Evolutionary conservation across 2,888 invertebrate genomes (phyloP).

Genomic region (Drosophila atripex): DNA sequence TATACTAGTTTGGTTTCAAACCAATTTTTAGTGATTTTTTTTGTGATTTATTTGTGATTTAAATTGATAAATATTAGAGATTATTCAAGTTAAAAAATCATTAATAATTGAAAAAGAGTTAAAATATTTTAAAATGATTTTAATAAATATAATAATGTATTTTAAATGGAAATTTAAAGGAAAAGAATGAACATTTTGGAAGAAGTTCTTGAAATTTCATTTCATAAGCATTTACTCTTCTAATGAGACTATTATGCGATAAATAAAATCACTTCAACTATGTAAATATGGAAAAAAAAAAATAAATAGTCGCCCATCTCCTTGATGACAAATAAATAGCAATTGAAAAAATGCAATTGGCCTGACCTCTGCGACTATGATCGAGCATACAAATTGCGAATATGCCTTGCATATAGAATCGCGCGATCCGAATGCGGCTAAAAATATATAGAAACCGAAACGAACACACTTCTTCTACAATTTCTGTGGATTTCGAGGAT

Average conservation of each 20-base stretch:
- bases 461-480: constrained; percentile 21
- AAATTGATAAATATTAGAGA: no score
- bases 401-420: constrained; percentile 45
- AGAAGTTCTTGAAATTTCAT: no score
- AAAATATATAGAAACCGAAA: constrained; percentile 26
- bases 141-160: no score
- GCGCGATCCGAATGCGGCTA: constrained; percentile 40
- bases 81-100: no score
- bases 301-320: background rate
- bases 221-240: no score
- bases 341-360: constrained; percentile 11
- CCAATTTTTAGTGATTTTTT: background rate
- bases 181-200: no score
- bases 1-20: background rate
- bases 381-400: constrained; percentile 34
- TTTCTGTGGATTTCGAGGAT: constrained; percentile 29
- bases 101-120: no score
- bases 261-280: background rate
- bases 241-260: background rate
- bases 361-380: constrained; percentile 34
- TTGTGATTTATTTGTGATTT: no score
- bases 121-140: no score
- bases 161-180: no score
- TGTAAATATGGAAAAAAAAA: background rate
- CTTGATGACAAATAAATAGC: constrained; percentile 21